Evolutionary conservation across 2,888 invertebrate genomes (phyloP).

Genomic region (Ariolimax columbianus): DNA sequence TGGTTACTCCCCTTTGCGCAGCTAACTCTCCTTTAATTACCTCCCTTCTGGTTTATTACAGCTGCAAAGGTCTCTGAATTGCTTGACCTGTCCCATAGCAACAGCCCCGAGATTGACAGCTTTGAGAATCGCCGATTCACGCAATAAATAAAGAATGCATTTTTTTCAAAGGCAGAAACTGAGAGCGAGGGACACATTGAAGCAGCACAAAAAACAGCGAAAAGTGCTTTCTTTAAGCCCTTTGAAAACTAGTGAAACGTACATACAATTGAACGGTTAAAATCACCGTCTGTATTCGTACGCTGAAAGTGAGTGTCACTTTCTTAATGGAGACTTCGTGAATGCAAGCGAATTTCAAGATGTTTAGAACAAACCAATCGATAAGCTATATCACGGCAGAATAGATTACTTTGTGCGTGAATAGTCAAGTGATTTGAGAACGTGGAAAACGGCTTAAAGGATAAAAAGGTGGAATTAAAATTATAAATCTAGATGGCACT

Average conservation of each 20-base stretch:
- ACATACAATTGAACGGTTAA: neutral
- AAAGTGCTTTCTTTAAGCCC: neutral
- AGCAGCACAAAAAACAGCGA: too few relatives aligned
- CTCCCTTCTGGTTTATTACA: too few relatives aligned
- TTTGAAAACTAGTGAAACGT: slow-evolving; percentile 1
- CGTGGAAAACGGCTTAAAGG: neutral
- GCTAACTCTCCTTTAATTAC: too few relatives aligned
- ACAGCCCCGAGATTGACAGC: too few relatives aligned
- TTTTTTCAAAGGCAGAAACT: too few relatives aligned
- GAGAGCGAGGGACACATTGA: too few relatives aligned
- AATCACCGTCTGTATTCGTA: neutral
- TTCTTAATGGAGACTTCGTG: slow-evolving; percentile 12
- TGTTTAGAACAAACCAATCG: slow-evolving; percentile 5
- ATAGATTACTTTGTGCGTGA: slow-evolving; percentile 2
- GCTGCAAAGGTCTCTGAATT: too few relatives aligned
- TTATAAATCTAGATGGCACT: neutral
- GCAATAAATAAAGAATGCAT: too few relatives aligned
- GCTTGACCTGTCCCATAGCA: too few relatives aligned
- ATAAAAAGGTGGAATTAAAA: neutral
- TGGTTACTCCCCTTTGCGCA: too few relatives aligned
- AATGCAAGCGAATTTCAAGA: neutral
- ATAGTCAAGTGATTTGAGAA: neutral
- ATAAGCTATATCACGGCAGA: neutral
- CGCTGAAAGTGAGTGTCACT: neutral
- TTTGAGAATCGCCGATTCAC: too few relatives aligned